Evolutionary conservation across 2,888 invertebrate species (phyloP).

Genomic region (Osmoderma eremita): DNA sequence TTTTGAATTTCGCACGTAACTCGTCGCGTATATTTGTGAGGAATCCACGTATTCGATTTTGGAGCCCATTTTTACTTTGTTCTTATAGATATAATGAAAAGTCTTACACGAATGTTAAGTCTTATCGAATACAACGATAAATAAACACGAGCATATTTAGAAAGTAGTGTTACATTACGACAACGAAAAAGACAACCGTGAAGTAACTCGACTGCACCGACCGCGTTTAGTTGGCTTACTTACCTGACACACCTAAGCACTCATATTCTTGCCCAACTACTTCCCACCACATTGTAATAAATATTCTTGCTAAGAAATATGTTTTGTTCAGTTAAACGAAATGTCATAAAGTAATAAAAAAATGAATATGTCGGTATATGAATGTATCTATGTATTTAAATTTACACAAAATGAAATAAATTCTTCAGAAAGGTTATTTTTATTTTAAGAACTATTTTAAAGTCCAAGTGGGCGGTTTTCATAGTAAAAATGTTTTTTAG

Average conservation of each 20-base stretch:
- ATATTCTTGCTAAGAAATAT: slow-evolving; percentile 17
- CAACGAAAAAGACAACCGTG: slow-evolving; percentile 41
- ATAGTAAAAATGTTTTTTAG: no score
- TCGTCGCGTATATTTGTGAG: slow-evolving; percentile 89
- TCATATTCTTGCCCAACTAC: slow-evolving; percentile 37
- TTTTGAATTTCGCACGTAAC: slow-evolving; percentile 90
- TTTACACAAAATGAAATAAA: no score
- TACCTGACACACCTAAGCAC: slow-evolving; percentile 41
- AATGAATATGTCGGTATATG: no score
- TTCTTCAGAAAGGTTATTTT: no score
- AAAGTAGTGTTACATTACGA: slow-evolving; percentile 36
- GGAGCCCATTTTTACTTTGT: slow-evolving; percentile 74
- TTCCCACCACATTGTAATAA: slow-evolving; percentile 37
- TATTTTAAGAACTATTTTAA: no score
- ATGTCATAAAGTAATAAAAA: not conserved
- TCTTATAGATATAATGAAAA: not conserved
- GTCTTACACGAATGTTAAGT: not conserved
- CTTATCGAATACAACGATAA: not conserved
- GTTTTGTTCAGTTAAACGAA: slow-evolving; percentile 18
- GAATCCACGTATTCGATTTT: slow-evolving; percentile 94
- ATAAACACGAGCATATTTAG: not conserved
- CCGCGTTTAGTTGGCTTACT: slow-evolving; percentile 40
- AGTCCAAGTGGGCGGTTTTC: no score
- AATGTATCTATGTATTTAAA: no score
- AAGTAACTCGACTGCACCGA: slow-evolving; percentile 38